phyloP scores from a whole-genome alignment of 2,797 vertebrate species.

The Syngnathus rostellatus region DNA sequence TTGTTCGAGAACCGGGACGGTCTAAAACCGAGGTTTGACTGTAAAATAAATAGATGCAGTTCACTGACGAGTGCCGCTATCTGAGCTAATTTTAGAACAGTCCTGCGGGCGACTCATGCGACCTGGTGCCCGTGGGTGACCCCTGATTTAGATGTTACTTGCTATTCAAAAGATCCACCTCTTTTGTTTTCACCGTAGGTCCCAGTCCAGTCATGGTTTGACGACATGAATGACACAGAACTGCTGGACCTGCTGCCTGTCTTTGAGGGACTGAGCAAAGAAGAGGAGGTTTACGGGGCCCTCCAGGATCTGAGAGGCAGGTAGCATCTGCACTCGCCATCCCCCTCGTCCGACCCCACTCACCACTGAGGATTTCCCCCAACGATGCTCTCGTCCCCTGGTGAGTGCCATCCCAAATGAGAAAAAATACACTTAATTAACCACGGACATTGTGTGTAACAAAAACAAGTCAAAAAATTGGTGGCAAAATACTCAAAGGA shows the following conservation, averaged over 20 bases:
- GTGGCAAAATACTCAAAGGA: conserved; percentile 54
- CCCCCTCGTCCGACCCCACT: conserved; percentile 26
- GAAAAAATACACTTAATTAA: conserved; percentile 35
- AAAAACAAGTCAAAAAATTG: conserved; percentile 10
- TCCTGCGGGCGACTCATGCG: too few species aligned
- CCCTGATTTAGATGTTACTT: neutral
- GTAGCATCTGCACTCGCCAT: conserved; percentile 69
- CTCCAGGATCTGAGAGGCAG: conserved; percentile 86
- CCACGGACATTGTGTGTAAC: conserved; percentile 60
- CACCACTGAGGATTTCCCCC: conserved; percentile 42
- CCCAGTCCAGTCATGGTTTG: conserved; percentile 98
- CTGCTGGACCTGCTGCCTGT: conserved; percentile 94
- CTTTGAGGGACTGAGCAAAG: conserved; percentile 93
- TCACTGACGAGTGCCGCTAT: too few species aligned
- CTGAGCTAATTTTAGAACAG: too few species aligned
- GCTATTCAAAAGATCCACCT: neutral
- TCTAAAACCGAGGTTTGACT: too few species aligned
- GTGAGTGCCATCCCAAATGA: conserved; percentile 43
- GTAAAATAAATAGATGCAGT: too few species aligned
- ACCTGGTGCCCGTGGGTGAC: too few species aligned
- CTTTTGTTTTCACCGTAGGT: conserved; percentile 64
- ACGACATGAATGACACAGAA: conserved; percentile 96
- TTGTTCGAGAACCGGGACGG: too few species aligned
- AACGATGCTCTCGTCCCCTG: conserved; percentile 37
- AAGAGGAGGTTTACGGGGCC: conserved; percentile 89